phyloP scores from a whole-genome alignment of 2,797 vertebrate genomes.

The Microtus obscurus region DNA sequence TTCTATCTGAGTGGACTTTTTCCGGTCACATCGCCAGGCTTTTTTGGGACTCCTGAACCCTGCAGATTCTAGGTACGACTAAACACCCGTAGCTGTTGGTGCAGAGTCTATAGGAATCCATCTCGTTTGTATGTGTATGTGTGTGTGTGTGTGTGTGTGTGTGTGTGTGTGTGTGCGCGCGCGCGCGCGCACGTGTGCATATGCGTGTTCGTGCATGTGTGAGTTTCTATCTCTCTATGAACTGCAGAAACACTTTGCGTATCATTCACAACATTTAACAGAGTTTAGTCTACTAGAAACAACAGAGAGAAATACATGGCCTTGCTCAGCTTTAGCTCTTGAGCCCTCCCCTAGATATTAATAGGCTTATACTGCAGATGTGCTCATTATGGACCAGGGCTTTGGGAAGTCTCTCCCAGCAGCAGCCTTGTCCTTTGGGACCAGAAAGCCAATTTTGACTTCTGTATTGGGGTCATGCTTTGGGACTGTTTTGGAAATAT shows the following conservation, averaged over 20 bases:
- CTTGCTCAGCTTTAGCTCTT: constrained; percentile 75
- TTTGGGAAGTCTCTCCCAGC: constrained; percentile 30
- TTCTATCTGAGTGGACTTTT: constrained; percentile 71
- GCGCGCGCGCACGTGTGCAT: neutral
- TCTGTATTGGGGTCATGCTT: constrained; percentile 79
- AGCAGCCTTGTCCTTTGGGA: constrained; percentile 74
- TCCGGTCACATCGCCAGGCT: constrained; percentile 59
- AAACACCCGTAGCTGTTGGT: neutral
- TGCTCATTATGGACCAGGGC: constrained; percentile 42
- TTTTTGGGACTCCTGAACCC: constrained; percentile 39
- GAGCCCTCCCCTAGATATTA: constrained; percentile 73
- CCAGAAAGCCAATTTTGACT: constrained; percentile 77
- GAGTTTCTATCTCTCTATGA: neutral
- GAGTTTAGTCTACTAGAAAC: constrained; percentile 79
- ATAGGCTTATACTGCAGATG: constrained; percentile 72
- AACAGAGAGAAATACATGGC: constrained; percentile 73
- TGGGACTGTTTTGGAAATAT: constrained; percentile 76
- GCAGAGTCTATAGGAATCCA: neutral
- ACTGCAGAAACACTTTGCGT: constrained; percentile 41
- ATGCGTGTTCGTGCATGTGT: fast-evolving
- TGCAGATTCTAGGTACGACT: neutral
- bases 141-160: neutral
- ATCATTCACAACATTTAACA: constrained; percentile 76
- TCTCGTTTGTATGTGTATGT: neutral
- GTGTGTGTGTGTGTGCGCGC: neutral